Evolutionary conservation across 2,797 vertebrate genomes (phyloP).

Genomic region (Tamandua tetradactyla): DNA sequence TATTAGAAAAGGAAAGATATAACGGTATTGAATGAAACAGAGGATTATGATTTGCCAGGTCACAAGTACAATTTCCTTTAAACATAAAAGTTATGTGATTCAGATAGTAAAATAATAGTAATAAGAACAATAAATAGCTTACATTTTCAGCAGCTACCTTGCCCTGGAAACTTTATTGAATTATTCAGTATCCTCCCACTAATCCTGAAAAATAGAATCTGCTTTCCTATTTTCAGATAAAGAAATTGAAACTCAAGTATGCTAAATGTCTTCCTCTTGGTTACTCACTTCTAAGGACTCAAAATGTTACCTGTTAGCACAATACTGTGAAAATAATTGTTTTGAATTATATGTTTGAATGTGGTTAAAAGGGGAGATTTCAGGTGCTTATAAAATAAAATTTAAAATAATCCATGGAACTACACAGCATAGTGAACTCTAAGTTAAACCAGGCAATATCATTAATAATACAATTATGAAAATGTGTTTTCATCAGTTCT

Average conservation of each 20-base stretch:
- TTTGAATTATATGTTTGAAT: too few relatives aligned
- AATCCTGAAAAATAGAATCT: not conserved
- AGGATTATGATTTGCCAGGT: not conserved
- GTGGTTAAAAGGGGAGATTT: too few relatives aligned
- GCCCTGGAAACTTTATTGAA: not conserved
- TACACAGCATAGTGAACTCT: too few relatives aligned
- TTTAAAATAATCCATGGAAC: too few relatives aligned
- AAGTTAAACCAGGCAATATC: too few relatives aligned
- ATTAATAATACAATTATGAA: too few relatives aligned
- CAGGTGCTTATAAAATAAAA: too few relatives aligned
- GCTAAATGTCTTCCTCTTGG: not conserved
- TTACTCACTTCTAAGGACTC: not conserved
- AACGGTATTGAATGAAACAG: not conserved
- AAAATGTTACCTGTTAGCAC: not conserved
- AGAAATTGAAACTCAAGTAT: not conserved
- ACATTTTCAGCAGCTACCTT: not conserved
- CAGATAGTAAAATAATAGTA: not conserved
- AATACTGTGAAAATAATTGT: too few relatives aligned
- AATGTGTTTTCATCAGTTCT: too few relatives aligned
- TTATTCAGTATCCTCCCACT: not conserved
- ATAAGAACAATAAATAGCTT: not conserved
- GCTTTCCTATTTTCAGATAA: not conserved
- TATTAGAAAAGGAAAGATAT: not conserved
- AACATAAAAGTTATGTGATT: not conserved
- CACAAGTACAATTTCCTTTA: not conserved